Base-by-base conservation (phyloP, 2,113 vertebrate species). In the Hepsetus odoe region DNA sequence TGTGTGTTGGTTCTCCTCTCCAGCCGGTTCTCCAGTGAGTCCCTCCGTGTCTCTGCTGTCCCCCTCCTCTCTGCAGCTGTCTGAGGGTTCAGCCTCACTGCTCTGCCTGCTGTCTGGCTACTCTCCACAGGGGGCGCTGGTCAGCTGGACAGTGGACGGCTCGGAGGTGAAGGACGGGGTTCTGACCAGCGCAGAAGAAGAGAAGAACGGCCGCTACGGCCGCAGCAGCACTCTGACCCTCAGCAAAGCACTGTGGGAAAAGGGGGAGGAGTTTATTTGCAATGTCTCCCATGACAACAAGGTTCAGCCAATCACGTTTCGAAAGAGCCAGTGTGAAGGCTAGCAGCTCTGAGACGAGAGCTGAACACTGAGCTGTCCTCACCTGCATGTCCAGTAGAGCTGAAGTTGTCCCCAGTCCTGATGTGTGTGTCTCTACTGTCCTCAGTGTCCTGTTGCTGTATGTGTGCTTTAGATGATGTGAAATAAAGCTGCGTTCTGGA, bases 101-200 rank as follows among this genome's bases (percentile, higher is more conserved):
- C 46, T 79, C 72, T 80, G 72, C 32, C 58, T 82, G 69, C 74
- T 82, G 44, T 72, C 46, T 24, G 75, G n/a, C 71, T 78, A 78
- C 80, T 69, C 44, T 61, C 80, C 64, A 67, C 33, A 42, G 64
- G 64, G 64, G 64, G 64, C 38, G 64, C 33, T 14, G 42, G 42
- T 44, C 12, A 44, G 42, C 42, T 44, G 42, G 42, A 44, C 42
- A 16, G 42, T 44, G 42, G 42, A 16, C 12, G 42, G 42, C 42
- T 44, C 42, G 16, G 42, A 44, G 42, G 13, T 44, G 42, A 44
- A 44, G 42, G 42, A 44, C 12, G 42, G 42, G 42, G 42, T 44
- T 44, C 42, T 44, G 42, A 44, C 42, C 42, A 44, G 42, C 42
- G 12, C 2, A 14, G 42, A 44, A 44, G 12, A 44, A 44, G 51